phyloP scores from a whole-genome alignment of 2,797 vertebrate genomes.

The Ceryle rudis region DNA sequence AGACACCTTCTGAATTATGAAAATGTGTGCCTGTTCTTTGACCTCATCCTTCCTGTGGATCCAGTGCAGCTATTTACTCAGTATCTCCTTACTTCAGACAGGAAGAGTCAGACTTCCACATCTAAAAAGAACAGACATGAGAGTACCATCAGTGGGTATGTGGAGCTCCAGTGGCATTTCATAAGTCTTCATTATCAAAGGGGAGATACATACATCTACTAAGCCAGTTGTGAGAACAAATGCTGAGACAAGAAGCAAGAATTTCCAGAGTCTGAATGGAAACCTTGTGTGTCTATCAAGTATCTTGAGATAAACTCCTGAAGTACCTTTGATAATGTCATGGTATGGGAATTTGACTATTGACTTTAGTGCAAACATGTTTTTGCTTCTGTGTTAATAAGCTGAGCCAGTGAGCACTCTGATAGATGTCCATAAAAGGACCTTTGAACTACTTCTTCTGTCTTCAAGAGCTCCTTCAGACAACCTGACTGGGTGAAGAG shows the following conservation, averaged over 20 bases:
- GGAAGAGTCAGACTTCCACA: not conserved
- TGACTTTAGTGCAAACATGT: not conserved
- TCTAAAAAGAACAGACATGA: not conserved
- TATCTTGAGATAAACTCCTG: slow-evolving; percentile 38
- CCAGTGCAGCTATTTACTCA: not conserved
- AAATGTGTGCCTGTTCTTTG: not conserved
- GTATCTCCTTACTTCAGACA: not conserved
- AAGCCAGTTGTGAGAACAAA: not conserved
- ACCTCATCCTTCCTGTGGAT: not conserved
- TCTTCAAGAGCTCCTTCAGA: slow-evolving; percentile 59
- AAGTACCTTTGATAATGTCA: slow-evolving; percentile 36
- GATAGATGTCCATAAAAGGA: not conserved
- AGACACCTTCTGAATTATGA: not conserved
- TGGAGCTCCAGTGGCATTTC: not conserved
- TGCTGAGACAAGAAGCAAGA: not conserved
- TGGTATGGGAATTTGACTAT: not conserved
- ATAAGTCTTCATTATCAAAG: not conserved
- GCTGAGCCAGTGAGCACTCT: not conserved
- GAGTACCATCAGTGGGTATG: not conserved
- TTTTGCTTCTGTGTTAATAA: slow-evolving; percentile 10
- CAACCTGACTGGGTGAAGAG: slow-evolving; percentile 22
- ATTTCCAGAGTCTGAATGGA: slow-evolving; percentile 25
- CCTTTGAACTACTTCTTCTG: slow-evolving; percentile 24
- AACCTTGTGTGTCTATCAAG: not conserved
- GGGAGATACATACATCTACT: not conserved